These are phyloP conservation scores for Craseonycteris thonglongyai DNA, from an alignment of 2,113 vertebrate species.

Conservation along the genomic window DNA sequence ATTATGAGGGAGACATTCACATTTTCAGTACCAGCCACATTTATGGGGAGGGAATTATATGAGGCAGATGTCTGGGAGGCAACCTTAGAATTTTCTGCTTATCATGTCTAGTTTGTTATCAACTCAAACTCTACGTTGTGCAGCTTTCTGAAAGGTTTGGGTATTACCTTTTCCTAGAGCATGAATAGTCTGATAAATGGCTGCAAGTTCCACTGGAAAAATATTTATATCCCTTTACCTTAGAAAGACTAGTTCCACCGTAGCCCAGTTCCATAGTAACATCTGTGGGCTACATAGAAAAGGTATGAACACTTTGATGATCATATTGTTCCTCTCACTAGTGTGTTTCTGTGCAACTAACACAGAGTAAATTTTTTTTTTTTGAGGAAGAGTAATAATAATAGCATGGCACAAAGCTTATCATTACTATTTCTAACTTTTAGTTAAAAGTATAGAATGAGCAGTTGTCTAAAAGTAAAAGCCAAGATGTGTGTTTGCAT, in stretches of 20 bases:
- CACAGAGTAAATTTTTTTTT: neutral
- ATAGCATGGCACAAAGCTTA: neutral
- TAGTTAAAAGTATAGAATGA: neutral
- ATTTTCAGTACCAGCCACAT: neutral
- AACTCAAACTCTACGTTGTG: neutral
- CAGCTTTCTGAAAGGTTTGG: neutral
- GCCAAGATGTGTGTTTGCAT: accelerated
- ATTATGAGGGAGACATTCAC: neutral
- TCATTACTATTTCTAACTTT: neutral
- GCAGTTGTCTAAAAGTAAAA: neutral
- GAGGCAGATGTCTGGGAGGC: neutral
- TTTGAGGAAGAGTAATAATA: accelerated
- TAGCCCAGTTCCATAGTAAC: neutral
- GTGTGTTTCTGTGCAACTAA: neutral
- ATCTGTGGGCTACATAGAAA: neutral
- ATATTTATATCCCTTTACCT: neutral
- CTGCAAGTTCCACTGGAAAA: accelerated
- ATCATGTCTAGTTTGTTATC: neutral
- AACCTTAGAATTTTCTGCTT: neutral
- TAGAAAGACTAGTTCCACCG: neutral
- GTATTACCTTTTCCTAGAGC: neutral
- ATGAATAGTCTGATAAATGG: neutral
- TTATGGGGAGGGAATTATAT: neutral
- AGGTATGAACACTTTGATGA: neutral
- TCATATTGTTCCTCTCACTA: neutral